Conservation (phyloP, 1,140 invertebrate species). For the Anthonomus grandis region DNA sequence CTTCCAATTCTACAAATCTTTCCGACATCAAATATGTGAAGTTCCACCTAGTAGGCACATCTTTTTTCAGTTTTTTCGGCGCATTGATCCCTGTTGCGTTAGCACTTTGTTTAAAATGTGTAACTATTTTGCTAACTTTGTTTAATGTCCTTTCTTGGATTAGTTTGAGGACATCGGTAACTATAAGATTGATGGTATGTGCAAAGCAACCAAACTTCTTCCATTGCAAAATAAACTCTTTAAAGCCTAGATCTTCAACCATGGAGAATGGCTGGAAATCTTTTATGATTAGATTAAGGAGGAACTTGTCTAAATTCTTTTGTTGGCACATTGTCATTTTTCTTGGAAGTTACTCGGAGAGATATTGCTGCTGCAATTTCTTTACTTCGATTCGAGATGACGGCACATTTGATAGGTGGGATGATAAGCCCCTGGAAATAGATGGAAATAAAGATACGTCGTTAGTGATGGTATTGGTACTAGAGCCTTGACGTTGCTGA, state of each 20-base stretch:
- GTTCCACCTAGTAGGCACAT: no score
- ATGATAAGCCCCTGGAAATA: not conserved
- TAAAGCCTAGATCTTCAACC: not conserved
- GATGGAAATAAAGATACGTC: not conserved
- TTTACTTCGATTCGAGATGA: no score
- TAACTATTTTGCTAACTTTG: slow-evolving; percentile 2
- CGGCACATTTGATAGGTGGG: no score
- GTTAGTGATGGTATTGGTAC: not conserved
- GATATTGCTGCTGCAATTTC: no score
- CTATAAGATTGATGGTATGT: slow-evolving; percentile 29
- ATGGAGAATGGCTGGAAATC: not conserved
- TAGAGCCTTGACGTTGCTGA: not conserved
- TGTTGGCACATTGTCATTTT: no score
- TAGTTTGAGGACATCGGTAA: slow-evolving; percentile 22
- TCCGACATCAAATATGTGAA: no score
- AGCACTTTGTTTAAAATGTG: slow-evolving; percentile 4
- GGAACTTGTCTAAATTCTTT: no score
- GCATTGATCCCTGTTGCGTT: not conserved
- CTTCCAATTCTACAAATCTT: slow-evolving; percentile 33
- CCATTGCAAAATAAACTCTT: slow-evolving; percentile 17
- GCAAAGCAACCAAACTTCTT: slow-evolving; percentile 30
- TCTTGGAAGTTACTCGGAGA: no score
- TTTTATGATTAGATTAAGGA: no score
- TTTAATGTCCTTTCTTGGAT: no score
- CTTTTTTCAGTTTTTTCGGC: no score